These are phyloP conservation scores for Hirtodrosophila cameraria DNA, from an alignment of 2,888 invertebrate genomes.

Conservation along the genomic window DNA sequence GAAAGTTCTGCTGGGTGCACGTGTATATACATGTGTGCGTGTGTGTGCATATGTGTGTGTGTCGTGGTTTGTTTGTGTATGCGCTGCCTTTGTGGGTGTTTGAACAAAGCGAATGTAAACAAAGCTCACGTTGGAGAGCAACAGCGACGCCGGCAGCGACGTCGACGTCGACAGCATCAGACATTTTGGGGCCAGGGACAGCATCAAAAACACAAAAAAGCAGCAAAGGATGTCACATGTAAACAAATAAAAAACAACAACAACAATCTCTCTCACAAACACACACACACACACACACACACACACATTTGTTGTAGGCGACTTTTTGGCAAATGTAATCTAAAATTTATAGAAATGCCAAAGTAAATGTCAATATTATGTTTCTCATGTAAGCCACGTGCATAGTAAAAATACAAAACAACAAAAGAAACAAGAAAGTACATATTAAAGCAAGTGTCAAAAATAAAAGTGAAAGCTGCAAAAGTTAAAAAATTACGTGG, in stretches of 20 bases:
- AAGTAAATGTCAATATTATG: slow-evolving; percentile 63
- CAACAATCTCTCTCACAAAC: slow-evolving; percentile 17
- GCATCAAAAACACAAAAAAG: slow-evolving; percentile 44
- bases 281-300: slow-evolving; percentile 3
- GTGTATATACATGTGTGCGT: not conserved
- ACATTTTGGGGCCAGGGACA: slow-evolving; percentile 78
- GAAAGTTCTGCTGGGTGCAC: slow-evolving; percentile 37
- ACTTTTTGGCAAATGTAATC: slow-evolving; percentile 61
- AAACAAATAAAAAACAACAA: slow-evolving; percentile 37
- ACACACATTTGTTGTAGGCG: slow-evolving; percentile 26
- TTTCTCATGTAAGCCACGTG: slow-evolving; percentile 36
- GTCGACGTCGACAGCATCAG: slow-evolving; percentile 41
- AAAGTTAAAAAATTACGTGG: not conserved
- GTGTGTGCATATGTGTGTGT: slow-evolving; percentile 17
- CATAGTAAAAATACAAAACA: slow-evolving; percentile 7
- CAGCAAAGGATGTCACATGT: slow-evolving; percentile 64
- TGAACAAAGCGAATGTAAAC: slow-evolving; percentile 73
- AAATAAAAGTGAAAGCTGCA: slow-evolving; percentile 17
- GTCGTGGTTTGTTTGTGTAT: slow-evolving; percentile 40
- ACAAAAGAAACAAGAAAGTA: slow-evolving; percentile 7
- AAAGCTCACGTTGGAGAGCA: slow-evolving; percentile 54
- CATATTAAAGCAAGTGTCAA: slow-evolving; percentile 1
- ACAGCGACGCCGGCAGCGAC: slow-evolving; percentile 29
- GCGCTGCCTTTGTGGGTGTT: slow-evolving; percentile 57
- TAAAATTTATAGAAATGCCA: slow-evolving; percentile 70